Base-by-base conservation (phyloP, 2,797 vertebrate species). In the Propithecus deckenii region DNA sequence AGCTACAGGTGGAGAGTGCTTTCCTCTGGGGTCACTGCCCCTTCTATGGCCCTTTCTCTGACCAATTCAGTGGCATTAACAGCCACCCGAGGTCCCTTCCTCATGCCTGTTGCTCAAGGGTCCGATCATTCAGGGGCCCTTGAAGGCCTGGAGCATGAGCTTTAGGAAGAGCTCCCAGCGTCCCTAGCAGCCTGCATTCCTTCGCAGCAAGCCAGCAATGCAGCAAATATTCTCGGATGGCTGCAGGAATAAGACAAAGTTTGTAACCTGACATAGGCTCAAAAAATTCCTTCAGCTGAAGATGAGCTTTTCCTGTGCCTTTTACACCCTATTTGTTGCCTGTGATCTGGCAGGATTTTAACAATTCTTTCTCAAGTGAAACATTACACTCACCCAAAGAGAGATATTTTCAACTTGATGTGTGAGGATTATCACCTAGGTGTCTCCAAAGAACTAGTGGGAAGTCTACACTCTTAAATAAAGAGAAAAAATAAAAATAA, bases 361-460 rank as follows among this genome's bases (percentile, higher is more conserved):
- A 96, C 74, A 94, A 72, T 71, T 92, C 46, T 87, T 92, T 96
- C 92, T 67, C 76, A 63, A 71, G 89, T 89, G 89, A 96, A 96
- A 96, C 32, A 22, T 89, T 20, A 97, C 75, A 94, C 94, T 22
- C 28, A n/a, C 48, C 46, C 67, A 55, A 57, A 67, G n/a, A 83
- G 28, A 95, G 93, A 85, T 30, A 94, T 91, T 97, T 97, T 86
- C 71, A 94, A 74, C 84, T 89, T 85, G 12, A 94, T 69, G 71
- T 96, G 95, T 75, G 76, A 95, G 22, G 43, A 96, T 96, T 96
- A 91, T 92, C 89, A 96, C 83, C 67, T 74, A 50, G 35, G 3
- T 83, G 50, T 94, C 55, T 94, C 91, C 23, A 86, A 83, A 95
- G 74, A 91, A 85, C 30, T 63, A 87, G 55, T 38, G 55, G 52